Percentiles rank a stretch among this genome's conserved stretches.
Evolutionary conservation across 2,888 invertebrate genomes (phyloP).

Genomic region (Balanococcus diminutus): DNA sequence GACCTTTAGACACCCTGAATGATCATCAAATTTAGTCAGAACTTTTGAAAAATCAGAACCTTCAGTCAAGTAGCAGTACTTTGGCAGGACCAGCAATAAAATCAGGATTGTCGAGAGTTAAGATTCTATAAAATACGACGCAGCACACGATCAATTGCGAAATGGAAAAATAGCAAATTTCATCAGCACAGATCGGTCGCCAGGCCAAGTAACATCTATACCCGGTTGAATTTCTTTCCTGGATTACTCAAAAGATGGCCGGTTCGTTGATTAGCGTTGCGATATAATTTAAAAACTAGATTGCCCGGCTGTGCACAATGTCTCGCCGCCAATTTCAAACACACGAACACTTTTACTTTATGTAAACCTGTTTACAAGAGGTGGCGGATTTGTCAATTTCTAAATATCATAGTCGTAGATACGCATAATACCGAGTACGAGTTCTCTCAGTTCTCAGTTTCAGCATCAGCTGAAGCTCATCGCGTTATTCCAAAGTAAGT

Average conservation of each 20-base stretch:
- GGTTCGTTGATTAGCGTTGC: not conserved
- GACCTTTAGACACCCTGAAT: no score
- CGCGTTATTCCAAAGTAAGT: no score
- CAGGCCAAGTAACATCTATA: not conserved
- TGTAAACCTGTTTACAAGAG: not conserved
- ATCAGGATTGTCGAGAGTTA: no score
- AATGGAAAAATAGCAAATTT: not conserved
- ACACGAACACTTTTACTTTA: not conserved
- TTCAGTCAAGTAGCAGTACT: no score
- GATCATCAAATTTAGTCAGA: no score
- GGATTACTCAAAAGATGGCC: not conserved
- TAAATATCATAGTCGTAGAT: no score
- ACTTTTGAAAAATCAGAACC: no score
- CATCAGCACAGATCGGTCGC: not conserved
- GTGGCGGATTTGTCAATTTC: not conserved
- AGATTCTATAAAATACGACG: no score
- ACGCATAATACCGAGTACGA: no score
- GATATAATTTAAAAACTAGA: not conserved
- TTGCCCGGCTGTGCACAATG: not conserved
- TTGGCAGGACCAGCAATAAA: no score
- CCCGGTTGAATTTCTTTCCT: not conserved
- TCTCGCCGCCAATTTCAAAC: not conserved
- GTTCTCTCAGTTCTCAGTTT: no score
- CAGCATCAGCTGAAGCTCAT: no score
- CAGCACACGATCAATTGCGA: not conserved